phyloP scores from a whole-genome alignment of 2,113 vertebrate genomes.

The Formicarius rufipectus region DNA sequence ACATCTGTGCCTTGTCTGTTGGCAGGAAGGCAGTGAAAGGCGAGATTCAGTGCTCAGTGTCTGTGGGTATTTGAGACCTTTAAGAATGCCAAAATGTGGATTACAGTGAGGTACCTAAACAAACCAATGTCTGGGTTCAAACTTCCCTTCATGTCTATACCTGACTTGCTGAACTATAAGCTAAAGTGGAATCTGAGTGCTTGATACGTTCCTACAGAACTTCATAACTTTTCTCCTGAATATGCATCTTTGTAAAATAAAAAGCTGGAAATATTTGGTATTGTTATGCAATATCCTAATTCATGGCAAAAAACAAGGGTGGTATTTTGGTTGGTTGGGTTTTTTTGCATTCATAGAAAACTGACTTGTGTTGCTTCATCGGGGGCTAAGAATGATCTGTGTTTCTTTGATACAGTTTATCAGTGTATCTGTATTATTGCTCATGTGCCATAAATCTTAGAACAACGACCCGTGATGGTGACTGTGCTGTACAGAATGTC shows the following conservation, averaged over 20 bases:
- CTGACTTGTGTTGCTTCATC: not conserved
- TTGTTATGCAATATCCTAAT: not conserved
- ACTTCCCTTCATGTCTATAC: not conserved
- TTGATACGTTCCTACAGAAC: not conserved
- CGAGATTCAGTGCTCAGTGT: not conserved
- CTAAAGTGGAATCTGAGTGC: not conserved
- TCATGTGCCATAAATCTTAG: not conserved
- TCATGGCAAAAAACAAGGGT: not conserved
- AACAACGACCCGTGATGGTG: not conserved
- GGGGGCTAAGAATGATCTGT: not conserved
- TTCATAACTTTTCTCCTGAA: not conserved
- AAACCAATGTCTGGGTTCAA: not conserved
- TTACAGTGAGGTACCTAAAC: not conserved
- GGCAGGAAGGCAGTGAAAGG: not conserved
- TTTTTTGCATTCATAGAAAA: not conserved
- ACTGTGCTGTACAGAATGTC: not conserved
- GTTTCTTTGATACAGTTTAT: not conserved
- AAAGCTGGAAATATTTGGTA: not conserved
- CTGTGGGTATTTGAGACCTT: not conserved
- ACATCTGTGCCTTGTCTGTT: not conserved
- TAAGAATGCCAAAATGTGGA: not conserved
- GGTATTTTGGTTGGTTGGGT: not conserved
- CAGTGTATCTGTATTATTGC: not conserved
- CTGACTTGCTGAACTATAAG: not conserved
- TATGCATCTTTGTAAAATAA: not conserved